phyloP scores from a whole-genome alignment of 2,888 invertebrate genomes.

The Coleophora deauratella region DNA sequence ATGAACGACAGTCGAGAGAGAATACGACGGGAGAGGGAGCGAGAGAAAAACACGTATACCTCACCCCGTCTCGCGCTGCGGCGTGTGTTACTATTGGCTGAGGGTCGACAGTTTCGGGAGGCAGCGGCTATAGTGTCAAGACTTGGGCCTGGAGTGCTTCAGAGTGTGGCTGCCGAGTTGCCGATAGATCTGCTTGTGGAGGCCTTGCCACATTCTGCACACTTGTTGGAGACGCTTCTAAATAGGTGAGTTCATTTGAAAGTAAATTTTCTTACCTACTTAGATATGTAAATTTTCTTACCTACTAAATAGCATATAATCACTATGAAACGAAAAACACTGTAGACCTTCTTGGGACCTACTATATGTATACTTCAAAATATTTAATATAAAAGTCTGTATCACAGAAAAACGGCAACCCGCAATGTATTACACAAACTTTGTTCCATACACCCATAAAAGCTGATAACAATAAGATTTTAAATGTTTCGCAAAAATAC shows the following conservation, averaged over 20 bases:
- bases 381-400: no score
- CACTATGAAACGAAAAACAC: no score
- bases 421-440: no score
- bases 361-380: no score
- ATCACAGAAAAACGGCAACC: no score
- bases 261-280: no score
- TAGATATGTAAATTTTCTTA: no score
- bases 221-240: constrained; percentile 88
- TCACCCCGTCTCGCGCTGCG: constrained; percentile 80
- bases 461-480: no score
- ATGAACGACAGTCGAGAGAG: constrained; percentile 84
- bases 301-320: no score
- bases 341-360: no score
- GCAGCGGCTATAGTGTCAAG: constrained; percentile 89
- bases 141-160: constrained; percentile 85
- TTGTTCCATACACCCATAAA: no score
- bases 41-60: constrained; percentile 74
- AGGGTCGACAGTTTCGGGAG: constrained; percentile 92
- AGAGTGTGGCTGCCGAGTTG: constrained; percentile 82
- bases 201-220: constrained; percentile 89
- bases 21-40: constrained; percentile 77
- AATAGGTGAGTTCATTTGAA: constrained; percentile 66
- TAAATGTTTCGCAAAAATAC: no score
- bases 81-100: constrained; percentile 85
- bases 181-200: constrained; percentile 92